A percentile compares a stretch with the other conserved stretches of the same genome.
Evolutionary conservation across 2,797 vertebrate genomes (phyloP).

Genomic region (Sebastes kiyomatsui): DNA sequence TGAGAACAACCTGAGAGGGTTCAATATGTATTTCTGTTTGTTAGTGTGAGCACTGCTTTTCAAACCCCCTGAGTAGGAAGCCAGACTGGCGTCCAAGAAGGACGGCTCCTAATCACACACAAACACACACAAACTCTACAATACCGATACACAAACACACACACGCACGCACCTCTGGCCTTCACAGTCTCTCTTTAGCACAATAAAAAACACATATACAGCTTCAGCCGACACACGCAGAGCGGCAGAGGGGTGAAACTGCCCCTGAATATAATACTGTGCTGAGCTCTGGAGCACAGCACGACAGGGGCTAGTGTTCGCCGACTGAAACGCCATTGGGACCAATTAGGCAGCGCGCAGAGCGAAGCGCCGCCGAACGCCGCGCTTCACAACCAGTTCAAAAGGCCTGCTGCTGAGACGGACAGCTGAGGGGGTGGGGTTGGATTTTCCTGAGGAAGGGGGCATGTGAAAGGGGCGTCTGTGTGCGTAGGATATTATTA

Average conservation of each 20-base stretch:
- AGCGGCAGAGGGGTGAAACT: slow-evolving; percentile 35
- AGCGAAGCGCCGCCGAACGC: slow-evolving; percentile 55
- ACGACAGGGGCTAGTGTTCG: slow-evolving; percentile 49
- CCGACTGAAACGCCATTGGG: slow-evolving; percentile 67
- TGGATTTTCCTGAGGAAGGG: slow-evolving; percentile 30
- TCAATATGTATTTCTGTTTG: not conserved
- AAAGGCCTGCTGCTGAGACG: slow-evolving; percentile 61
- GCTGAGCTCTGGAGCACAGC: slow-evolving; percentile 54
- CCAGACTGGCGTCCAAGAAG: slow-evolving; percentile 3
- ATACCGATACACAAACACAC: slow-evolving; percentile 17
- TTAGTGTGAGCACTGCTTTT: not conserved
- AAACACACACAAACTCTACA: not conserved
- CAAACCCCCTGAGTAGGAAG: not conserved
- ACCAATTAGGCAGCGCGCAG: slow-evolving; percentile 72
- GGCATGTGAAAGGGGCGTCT: slow-evolving; percentile 36
- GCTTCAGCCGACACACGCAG: slow-evolving; percentile 7
- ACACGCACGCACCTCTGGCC: slow-evolving; percentile 7
- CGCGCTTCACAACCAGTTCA: slow-evolving; percentile 63
- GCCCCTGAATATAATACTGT: slow-evolving; percentile 40
- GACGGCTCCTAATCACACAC: slow-evolving; percentile 2
- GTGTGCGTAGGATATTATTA: slow-evolving; percentile 53
- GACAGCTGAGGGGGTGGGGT: slow-evolving; percentile 62
- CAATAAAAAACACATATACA: slow-evolving; percentile 29
- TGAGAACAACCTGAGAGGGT: not conserved
- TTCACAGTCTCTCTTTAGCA: slow-evolving; percentile 3